A percentile compares a stretch with the other conserved stretches of the same genome.
These are phyloP conservation scores for Pocillopora grandis DNA, from an alignment of 92 coral and sea anemone species.

Conservation along the genomic window DNA sequence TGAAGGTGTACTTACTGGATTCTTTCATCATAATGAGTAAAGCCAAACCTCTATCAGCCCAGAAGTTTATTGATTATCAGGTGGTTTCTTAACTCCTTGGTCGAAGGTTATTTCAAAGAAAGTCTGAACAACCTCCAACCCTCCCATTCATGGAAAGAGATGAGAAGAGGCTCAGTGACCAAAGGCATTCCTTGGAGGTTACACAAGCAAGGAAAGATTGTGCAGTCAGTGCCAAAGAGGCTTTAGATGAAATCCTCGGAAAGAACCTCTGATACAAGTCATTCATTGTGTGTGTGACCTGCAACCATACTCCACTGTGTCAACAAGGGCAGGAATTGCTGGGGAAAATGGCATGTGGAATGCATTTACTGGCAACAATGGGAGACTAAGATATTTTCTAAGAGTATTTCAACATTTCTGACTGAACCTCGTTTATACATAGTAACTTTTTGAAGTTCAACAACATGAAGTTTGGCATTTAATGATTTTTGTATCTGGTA, in stretches of 20 bases:
- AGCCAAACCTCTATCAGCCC: background rate
- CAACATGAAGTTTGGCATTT: too few relatives aligned
- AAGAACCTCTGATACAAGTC: conserved; percentile 23
- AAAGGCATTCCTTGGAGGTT: conserved; percentile 10
- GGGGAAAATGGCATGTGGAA: conserved; percentile 46
- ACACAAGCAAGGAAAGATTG: conserved; percentile 39
- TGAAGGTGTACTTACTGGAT: conserved; percentile 43
- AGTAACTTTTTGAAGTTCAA: too few relatives aligned
- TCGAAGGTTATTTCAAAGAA: conserved; percentile 16
- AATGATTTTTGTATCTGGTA: too few relatives aligned
- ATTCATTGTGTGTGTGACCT: conserved; percentile 18
- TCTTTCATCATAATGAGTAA: conserved; percentile 42
- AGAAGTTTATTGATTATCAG: conserved; percentile 24
- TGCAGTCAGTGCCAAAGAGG: conserved; percentile 52
- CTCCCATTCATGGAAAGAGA: conserved; percentile 4
- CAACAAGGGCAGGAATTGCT: conserved; percentile 42
- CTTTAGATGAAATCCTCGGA: background rate
- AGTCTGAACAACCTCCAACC: conserved; percentile 19
- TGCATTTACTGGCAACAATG: background rate
- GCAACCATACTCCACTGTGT: conserved; percentile 26
- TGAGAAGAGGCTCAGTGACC: conserved; percentile 17
- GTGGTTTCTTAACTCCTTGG: conserved; percentile 34
- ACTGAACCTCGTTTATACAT: too few relatives aligned
- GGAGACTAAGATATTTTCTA: too few relatives aligned
- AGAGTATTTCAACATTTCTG: too few relatives aligned